Evolutionary conservation across 1,140 invertebrate species (phyloP).

Genomic region (Drosophila novamexicana): DNA sequence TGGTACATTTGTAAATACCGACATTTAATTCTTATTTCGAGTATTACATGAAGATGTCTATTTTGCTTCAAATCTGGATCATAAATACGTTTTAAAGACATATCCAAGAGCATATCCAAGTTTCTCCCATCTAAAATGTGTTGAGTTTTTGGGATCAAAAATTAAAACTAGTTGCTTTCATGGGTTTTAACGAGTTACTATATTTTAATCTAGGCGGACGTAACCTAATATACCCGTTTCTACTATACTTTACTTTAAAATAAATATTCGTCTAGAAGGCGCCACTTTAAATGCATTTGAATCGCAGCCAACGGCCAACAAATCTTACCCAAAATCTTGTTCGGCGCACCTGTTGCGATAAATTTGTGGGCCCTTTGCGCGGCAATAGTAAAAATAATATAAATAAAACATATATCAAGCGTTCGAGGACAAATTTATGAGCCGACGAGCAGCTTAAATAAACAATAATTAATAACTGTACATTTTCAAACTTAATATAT

Average conservation of each 20-base stretch:
- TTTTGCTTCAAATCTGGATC: no score
- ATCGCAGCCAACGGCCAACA: not conserved
- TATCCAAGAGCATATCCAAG: no score
- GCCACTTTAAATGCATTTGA: conserved; percentile 1
- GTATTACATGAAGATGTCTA: no score
- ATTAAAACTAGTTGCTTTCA: no score
- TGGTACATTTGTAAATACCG: no score
- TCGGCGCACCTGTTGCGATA: conserved; percentile 62
- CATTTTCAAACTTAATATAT: not conserved
- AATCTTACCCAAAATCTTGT: not conserved
- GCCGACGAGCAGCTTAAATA: conserved; percentile 26
- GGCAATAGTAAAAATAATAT: conserved; percentile 28
- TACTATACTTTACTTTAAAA: not conserved
- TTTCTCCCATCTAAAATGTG: no score
- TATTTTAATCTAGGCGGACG: no score
- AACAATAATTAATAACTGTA: conserved; percentile 33
- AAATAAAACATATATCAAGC: conserved; percentile 38
- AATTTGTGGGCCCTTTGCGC: conserved; percentile 38
- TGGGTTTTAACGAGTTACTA: no score
- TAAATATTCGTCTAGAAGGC: not conserved
- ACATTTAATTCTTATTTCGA: no score
- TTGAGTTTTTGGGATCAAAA: no score
- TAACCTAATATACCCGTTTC: not conserved
- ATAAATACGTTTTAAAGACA: no score
- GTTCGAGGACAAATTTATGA: conserved; percentile 22